Conservation (phyloP, 2,888 invertebrate species). For the Lithosia quadra region DNA sequence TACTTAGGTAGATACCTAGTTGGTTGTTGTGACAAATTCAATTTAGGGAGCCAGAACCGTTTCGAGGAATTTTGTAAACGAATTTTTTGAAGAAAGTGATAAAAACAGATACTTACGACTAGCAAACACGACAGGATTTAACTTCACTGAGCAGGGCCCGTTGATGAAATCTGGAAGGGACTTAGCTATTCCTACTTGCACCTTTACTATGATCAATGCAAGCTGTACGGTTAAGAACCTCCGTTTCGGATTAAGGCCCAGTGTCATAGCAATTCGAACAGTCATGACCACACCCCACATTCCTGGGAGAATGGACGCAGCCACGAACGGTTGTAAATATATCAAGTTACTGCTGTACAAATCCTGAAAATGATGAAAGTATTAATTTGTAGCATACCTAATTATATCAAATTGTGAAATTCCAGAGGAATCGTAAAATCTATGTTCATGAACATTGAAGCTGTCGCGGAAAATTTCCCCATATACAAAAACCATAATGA, state of each 20-base stretch:
- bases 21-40: too few species aligned
- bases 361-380: constrained; percentile 73
- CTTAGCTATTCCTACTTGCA: constrained; percentile 88
- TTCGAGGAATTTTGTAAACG: too few species aligned
- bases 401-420: neutral
- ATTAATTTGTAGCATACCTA: neutral
- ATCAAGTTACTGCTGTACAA: constrained; percentile 86
- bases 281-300: constrained; percentile 90
- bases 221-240: constrained; percentile 88
- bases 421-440: too few species aligned
- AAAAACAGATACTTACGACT: constrained; percentile 84
- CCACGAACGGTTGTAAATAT: constrained; percentile 89
- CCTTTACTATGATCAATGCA: constrained; percentile 89
- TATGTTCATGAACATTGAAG: too few species aligned
- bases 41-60: too few species aligned
- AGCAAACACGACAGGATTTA: constrained; percentile 89
- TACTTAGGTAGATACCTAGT: too few species aligned
- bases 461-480: too few species aligned
- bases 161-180: constrained; percentile 83
- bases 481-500: too few species aligned
- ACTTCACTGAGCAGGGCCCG: constrained; percentile 88
- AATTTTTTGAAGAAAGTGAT: neutral
- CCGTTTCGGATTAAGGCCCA: constrained; percentile 78
- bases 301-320: constrained; percentile 89
- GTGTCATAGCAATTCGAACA: constrained; percentile 76